Evolutionary conservation across 2,113 vertebrate genomes (phyloP).

Genomic region (Prunella himalayana): DNA sequence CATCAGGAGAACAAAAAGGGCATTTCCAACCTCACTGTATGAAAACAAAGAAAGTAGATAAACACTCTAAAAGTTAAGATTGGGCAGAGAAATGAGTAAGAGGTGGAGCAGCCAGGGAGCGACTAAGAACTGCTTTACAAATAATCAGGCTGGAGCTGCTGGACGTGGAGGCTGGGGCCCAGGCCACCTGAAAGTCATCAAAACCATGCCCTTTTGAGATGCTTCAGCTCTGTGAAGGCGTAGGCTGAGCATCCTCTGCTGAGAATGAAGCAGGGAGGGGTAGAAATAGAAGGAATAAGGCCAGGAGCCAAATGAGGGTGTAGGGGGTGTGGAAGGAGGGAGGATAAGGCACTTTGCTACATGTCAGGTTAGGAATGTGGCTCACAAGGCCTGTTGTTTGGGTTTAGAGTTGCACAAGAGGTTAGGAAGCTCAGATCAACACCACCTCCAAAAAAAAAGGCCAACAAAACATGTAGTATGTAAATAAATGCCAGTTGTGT

Average conservation of each 20-base stretch:
- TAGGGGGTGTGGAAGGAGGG: neutral
- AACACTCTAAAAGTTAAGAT: neutral
- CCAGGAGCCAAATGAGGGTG: neutral
- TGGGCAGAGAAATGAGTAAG: neutral
- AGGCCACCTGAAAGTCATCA: neutral
- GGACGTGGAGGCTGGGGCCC: neutral
- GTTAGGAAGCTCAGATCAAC: neutral
- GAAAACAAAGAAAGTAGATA: neutral
- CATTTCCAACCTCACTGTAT: neutral
- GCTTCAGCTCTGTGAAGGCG: neutral
- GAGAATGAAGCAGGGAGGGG: neutral
- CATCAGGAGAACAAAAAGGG: neutral
- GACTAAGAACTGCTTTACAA: neutral
- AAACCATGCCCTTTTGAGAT: neutral
- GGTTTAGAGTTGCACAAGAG: neutral
- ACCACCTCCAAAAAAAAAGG: neutral
- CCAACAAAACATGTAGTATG: neutral
- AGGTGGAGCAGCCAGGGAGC: neutral
- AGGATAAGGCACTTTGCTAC: neutral
- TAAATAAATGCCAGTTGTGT: neutral
- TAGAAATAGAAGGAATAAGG: neutral
- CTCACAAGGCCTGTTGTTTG: neutral
- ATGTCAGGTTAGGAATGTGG: neutral
- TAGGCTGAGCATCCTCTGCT: neutral
- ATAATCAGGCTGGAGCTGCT: neutral